Evolutionary conservation across 1,140 invertebrate genomes (phyloP), one percentile per base, ranked within the genome.

Genomic region (Tetramorium parvispinum): DNA sequence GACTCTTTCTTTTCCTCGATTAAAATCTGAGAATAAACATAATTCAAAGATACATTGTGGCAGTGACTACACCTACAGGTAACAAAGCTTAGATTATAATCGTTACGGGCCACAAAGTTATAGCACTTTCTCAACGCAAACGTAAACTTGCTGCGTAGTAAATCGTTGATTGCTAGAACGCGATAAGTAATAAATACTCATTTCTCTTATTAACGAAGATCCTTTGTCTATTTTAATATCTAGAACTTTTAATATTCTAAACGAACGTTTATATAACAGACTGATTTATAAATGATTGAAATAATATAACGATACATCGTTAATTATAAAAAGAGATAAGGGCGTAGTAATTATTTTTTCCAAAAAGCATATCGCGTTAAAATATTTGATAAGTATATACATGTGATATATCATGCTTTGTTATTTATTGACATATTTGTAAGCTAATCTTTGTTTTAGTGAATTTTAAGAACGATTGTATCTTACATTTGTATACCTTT

Each of bases 31-130:
- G 51, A 82, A 73, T 82, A 71, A 57, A 82, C 51, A 71, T 82
- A 73, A 82, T 71, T 73, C 79, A 82, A 73, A 82, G 51, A 82
- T 57, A 82, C 51, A 82, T 82, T 82, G 37, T 57, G 37, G 66
- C 24, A 46, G 66, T 82, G 79, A 82, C 73, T 82, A 82, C 3
- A 4, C 32, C 0, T 1, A 32, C 40, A 82, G 37, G 78, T 82
- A 82, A 82, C 65, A 82, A 82, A 82, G 51, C 53, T 59, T 32
- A 82, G 66, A 82, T 82, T 57, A 59, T 59, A 82, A 82, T 82
- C 79, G 32, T 82, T 32, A 46, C 24, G 51, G 66, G 40, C 51
- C 51, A 73, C 49, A 57, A 82, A 82, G 66, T 82, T 82, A 82
- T 82, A 66, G 24, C 40, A 82, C 40, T 59, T 82, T 82, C 79